phyloP scores from a whole-genome alignment of 1,140 invertebrate genomes.

The Portunus trituberculatus region DNA sequence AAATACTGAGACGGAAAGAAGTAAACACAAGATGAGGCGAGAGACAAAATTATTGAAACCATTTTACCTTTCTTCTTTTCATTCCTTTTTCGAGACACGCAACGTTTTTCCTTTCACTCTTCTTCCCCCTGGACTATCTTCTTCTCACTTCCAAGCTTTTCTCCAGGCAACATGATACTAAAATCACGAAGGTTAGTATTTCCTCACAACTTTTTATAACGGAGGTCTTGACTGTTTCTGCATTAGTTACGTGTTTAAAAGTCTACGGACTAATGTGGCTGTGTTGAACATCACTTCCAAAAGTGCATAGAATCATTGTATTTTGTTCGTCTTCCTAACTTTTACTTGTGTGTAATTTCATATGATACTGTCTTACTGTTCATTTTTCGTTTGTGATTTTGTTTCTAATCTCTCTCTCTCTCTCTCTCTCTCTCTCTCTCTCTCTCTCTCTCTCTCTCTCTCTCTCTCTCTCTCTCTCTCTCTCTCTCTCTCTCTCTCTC shows the following conservation, averaged over 20 bases:
- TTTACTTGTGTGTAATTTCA: too few species aligned
- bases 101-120: not conserved
- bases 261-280: too few species aligned
- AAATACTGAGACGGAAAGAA: not conserved
- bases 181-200: not conserved
- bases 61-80: not conserved
- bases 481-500: too few species aligned
- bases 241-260: not conserved
- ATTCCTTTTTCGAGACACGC: not conserved
- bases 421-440: too few species aligned
- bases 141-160: not conserved
- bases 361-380: too few species aligned
- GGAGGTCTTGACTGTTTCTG: not conserved
- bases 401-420: too few species aligned
- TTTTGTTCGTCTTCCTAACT: too few species aligned
- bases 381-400: too few species aligned
- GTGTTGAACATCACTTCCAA: too few species aligned
- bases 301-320: too few species aligned
- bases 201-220: not conserved
- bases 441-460: too few species aligned
- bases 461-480: too few species aligned
- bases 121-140: not conserved
- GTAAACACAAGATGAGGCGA: not conserved
- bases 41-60: not conserved
- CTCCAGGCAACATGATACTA: not conserved